Evolutionary conservation across 2,797 vertebrate genomes (phyloP).

Genomic region (Gambusia yucatana): DNA sequence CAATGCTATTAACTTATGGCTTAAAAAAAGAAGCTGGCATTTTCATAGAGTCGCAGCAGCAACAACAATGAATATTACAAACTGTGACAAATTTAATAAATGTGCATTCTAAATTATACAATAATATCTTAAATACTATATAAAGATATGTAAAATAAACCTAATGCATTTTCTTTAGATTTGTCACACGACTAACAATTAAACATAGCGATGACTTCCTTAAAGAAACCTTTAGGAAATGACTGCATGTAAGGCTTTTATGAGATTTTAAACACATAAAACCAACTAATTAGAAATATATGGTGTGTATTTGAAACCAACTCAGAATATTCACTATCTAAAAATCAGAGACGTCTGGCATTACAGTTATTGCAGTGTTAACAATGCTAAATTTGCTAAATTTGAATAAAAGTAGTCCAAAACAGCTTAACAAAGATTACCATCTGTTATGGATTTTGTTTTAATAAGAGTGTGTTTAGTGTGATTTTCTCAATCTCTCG

Average conservation of each 20-base stretch:
- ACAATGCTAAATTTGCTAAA: not conserved
- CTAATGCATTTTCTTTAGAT: not conserved
- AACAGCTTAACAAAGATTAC: not conserved
- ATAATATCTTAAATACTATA: not conserved
- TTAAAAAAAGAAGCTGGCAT: not conserved
- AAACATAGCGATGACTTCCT: not conserved
- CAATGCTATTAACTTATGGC: not conserved
- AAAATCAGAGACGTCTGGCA: not conserved
- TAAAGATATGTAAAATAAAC: not conserved
- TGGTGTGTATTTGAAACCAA: not conserved
- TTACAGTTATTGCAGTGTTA: not conserved
- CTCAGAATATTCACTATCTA: not conserved
- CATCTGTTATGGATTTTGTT: not conserved
- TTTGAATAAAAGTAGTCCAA: too few species aligned
- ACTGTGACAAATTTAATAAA: not conserved
- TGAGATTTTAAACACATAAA: not conserved
- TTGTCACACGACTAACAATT: not conserved
- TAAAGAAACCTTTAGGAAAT: not conserved
- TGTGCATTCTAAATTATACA: not conserved
- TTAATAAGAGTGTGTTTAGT: not conserved
- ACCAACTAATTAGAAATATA: not conserved
- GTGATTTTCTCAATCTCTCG: not conserved
- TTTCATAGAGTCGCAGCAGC: not conserved
- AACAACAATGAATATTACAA: not conserved
- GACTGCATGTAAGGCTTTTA: not conserved